Conservation (phyloP, 2,797 vertebrate species). For the Micromesistius poutassou region DNA sequence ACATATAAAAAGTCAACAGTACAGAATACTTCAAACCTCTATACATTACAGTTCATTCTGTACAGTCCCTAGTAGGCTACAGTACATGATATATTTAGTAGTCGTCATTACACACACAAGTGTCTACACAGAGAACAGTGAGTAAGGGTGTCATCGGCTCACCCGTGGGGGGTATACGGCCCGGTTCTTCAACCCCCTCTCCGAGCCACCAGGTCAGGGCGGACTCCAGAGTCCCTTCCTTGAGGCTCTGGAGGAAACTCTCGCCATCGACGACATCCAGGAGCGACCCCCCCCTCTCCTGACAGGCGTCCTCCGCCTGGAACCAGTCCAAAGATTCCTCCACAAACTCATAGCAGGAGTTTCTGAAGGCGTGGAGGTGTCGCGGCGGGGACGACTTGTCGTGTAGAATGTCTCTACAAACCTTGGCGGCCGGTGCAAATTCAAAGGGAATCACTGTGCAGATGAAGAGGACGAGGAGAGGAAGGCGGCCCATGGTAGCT, state of each 20-base stretch:
- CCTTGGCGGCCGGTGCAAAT: slow-evolving; percentile 34
- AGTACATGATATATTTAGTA: background rate
- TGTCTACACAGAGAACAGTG: background rate
- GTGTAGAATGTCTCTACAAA: background rate
- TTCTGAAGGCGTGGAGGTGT: slow-evolving; percentile 39
- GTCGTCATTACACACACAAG: background rate
- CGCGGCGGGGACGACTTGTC: background rate
- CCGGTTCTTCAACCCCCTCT: slow-evolving; percentile 7
- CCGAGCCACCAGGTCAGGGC: slow-evolving; percentile 69
- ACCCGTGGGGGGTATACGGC: slow-evolving; percentile 40
- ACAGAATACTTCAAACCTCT: background rate
- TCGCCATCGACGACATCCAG: slow-evolving; percentile 43
- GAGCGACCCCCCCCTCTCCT: slow-evolving; percentile 60
- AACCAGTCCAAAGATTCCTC: slow-evolving; percentile 50
- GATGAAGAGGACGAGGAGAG: slow-evolving; percentile 41
- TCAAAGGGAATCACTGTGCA: slow-evolving; percentile 52
- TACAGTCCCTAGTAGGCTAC: background rate
- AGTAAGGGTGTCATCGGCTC: slow-evolving; percentile 39
- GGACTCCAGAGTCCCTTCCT: slow-evolving; percentile 7
- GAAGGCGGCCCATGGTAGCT: slow-evolving; percentile 51
- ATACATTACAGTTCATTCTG: background rate
- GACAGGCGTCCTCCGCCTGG: slow-evolving; percentile 58
- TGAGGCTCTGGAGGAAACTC: slow-evolving; percentile 45
- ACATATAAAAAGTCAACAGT: background rate
- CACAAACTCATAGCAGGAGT: slow-evolving; percentile 63